phyloP scores from a whole-genome alignment of 2,888 invertebrate genomes.

The Elysia crispata region DNA sequence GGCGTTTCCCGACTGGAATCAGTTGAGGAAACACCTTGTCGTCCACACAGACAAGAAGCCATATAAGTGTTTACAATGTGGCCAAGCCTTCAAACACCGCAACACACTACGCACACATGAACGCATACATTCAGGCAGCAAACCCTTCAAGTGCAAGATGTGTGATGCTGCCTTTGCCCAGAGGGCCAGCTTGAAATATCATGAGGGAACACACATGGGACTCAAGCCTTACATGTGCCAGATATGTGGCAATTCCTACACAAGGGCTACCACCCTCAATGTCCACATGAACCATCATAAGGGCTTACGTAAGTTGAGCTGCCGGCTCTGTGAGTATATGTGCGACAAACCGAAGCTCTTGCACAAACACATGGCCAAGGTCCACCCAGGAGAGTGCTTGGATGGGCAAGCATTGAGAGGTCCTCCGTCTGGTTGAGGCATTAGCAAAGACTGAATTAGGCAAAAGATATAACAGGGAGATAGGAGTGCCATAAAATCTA shows the following conservation, averaged over 20 bases:
- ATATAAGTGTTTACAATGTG: conserved; percentile 36
- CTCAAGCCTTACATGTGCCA: conserved; percentile 44
- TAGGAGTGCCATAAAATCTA: too few relatives aligned
- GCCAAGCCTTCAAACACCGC: conserved; percentile 28
- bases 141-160: conserved; percentile 39
- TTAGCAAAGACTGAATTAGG: too few relatives aligned
- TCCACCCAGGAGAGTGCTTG: background rate
- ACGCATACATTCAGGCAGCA: conserved; percentile 39
- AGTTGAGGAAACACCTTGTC: conserved; percentile 39
- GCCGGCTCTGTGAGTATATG: conserved; percentile 33
- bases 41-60: conserved; percentile 43
- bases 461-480: too few relatives aligned
- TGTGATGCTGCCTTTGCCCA: conserved; percentile 45
- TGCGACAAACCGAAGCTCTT: conserved; percentile 33
- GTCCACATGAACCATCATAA: conserved; percentile 42
- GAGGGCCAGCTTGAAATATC: conserved; percentile 43
- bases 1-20: conserved; percentile 33
- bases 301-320: conserved; percentile 30
- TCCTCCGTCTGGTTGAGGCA: too few relatives aligned
- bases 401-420: too few relatives aligned
- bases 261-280: conserved; percentile 40
- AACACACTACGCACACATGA: conserved; percentile 39
- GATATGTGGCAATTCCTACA: conserved; percentile 44
- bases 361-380: conserved; percentile 36
- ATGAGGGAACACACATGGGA: conserved; percentile 42